These are phyloP conservation scores for Leptopterna dolabrata DNA, from an alignment of 2,888 invertebrate species.

Conservation along the genomic window DNA sequence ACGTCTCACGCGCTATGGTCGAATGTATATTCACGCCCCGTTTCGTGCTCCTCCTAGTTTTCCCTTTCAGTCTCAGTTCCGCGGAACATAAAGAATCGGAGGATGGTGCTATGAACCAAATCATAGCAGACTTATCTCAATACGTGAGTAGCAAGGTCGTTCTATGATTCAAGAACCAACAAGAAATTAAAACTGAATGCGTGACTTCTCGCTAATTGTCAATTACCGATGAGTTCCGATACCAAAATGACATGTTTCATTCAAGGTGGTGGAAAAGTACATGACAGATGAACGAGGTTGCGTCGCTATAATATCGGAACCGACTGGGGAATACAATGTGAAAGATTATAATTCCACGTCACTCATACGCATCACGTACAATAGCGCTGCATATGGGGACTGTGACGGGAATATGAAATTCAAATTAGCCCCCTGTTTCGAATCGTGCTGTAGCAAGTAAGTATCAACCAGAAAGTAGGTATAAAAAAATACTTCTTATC, in stretches of 20 bases:
- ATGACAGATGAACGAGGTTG: neutral
- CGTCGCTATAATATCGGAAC: neutral
- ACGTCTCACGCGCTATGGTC: neutral
- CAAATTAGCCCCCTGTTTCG: neutral
- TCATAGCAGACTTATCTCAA: neutral
- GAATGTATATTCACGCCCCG: neutral
- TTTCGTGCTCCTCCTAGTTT: neutral
- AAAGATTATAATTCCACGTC: neutral
- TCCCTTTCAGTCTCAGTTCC: neutral
- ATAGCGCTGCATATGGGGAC: neutral
- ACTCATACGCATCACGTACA: neutral
- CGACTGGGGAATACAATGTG: neutral
- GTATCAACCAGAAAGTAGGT: neutral
- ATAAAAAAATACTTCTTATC: no score
- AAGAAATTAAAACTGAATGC: no score
- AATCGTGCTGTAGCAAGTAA: neutral
- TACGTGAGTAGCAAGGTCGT: neutral
- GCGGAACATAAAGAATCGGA: neutral
- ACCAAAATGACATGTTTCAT: neutral
- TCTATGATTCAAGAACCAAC: neutral
- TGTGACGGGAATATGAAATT: neutral
- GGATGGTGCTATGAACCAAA: neutral
- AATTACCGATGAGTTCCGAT: neutral
- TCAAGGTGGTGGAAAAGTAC: neutral
- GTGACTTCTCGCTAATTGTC: no score